These are phyloP conservation scores for Balanococcus diminutus DNA, from an alignment of 2,888 invertebrate genomes.

Conservation along the genomic window DNA sequence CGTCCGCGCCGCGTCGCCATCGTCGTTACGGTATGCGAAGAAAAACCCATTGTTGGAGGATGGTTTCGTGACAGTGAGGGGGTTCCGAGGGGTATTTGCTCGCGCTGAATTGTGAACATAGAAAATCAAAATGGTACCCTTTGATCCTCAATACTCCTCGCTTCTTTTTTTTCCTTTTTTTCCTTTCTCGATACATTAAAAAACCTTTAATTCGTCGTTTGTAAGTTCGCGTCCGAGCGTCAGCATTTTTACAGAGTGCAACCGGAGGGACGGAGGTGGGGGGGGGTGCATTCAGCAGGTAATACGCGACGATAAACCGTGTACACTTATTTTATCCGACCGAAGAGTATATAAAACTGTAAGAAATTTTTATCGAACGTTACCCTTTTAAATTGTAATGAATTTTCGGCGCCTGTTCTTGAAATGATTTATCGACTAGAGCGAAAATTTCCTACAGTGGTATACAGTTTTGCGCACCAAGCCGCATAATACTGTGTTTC, in stretches of 20 bases:
- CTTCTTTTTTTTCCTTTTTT: neutral
- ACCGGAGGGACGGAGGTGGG: neutral
- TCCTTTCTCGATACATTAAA: neutral
- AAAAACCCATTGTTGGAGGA: neutral
- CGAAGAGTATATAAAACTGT: neutral
- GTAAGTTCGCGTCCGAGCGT: neutral
- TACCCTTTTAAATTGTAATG: slow-evolving; percentile 53
- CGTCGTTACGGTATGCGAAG: neutral
- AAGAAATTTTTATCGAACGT: slow-evolving; percentile 44
- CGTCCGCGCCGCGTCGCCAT: neutral
- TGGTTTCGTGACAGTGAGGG: neutral
- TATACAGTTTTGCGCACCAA: slow-evolving; percentile 32
- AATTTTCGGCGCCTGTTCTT: slow-evolving; percentile 54
- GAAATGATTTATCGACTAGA: slow-evolving; percentile 49
- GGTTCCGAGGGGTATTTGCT: neutral
- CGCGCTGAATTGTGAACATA: slow-evolving; percentile 10
- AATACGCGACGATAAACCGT: neutral
- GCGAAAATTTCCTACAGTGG: slow-evolving; percentile 3
- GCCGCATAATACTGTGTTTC: slow-evolving; percentile 35
- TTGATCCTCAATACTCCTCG: neutral
- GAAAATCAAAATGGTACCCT: neutral
- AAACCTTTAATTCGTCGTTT: neutral
- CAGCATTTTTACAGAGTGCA: neutral
- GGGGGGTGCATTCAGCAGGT: neutral
- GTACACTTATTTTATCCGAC: too few species aligned